Evolutionary conservation across 2,888 invertebrate species (phyloP).

Genomic region (Erpobdella octoculata): DNA sequence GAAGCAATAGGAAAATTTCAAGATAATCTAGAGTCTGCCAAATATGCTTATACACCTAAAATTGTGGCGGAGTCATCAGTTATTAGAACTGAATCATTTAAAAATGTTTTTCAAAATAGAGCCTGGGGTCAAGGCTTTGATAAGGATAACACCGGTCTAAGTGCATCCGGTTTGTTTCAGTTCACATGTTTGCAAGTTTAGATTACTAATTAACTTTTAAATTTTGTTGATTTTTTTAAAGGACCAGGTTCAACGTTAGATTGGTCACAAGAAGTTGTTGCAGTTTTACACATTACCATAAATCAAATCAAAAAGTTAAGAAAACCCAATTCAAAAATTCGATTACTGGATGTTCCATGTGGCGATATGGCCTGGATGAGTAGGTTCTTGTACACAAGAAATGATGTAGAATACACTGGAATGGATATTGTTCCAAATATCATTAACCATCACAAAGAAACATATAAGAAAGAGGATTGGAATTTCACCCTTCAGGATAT

Average conservation of each 20-base stretch:
- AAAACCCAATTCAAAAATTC: background rate
- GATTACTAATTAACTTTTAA: background rate
- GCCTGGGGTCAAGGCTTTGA: background rate
- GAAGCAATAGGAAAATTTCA: background rate
- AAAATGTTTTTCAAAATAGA: background rate
- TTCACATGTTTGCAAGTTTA: background rate
- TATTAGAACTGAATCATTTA: background rate
- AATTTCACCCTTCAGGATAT: conserved; percentile 31
- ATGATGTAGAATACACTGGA: conserved; percentile 35
- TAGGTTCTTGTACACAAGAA: conserved; percentile 31
- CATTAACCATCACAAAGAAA: conserved; percentile 32
- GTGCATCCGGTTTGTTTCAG: background rate
- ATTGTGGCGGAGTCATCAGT: background rate
- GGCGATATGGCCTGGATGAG: conserved; percentile 38
- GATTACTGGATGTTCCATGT: conserved; percentile 35
- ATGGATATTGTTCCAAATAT: conserved; percentile 36
- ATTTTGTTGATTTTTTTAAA: background rate
- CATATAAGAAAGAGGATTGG: conserved; percentile 19
- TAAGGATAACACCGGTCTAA: background rate
- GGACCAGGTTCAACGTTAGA: conserved; percentile 33
- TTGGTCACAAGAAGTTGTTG: conserved; percentile 30
- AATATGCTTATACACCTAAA: background rate
- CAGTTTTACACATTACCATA: conserved; percentile 30
- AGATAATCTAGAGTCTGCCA: background rate
- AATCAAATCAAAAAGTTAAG: conserved; percentile 27